Conservation (phyloP, 2,888 invertebrate genomes). For the Seira sanloemensis region DNA sequence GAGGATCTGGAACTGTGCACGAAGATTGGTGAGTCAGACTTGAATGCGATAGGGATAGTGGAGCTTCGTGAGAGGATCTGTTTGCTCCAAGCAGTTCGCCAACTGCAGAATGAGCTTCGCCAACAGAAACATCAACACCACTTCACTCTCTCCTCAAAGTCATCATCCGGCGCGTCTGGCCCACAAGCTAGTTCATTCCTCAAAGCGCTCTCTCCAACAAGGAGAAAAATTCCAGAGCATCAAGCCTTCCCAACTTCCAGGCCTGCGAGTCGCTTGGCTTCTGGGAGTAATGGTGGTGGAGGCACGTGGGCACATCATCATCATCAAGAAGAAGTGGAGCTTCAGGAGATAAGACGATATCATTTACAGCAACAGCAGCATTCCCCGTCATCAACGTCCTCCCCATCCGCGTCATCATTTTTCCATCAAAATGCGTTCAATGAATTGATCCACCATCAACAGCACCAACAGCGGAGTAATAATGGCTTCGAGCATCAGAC, state of each 20-base stretch:
- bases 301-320: slow-evolving; percentile 44
- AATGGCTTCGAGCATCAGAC: slow-evolving; percentile 27
- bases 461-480: slow-evolving; percentile 7
- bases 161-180: slow-evolving; percentile 6
- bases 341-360: slow-evolving; percentile 56
- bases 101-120: slow-evolving; percentile 63
- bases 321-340: slow-evolving; percentile 48
- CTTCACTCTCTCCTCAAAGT: background rate
- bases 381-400: slow-evolving; percentile 39
- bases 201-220: slow-evolving; percentile 49
- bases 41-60: slow-evolving; percentile 68
- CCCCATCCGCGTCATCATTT: slow-evolving; percentile 57
- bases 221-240: slow-evolving; percentile 49
- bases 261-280: slow-evolving; percentile 43
- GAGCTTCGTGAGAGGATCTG: slow-evolving; percentile 71
- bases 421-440: slow-evolving; percentile 55
- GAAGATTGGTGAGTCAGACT: slow-evolving; percentile 70
- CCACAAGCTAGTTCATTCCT: slow-evolving; percentile 41
- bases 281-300: slow-evolving; percentile 36
- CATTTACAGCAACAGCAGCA: slow-evolving; percentile 46
- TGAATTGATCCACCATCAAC: slow-evolving; percentile 52
- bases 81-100: slow-evolving; percentile 70
- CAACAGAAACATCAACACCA: slow-evolving; percentile 29
- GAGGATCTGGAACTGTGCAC: slow-evolving; percentile 67
- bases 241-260: slow-evolving; percentile 7